Percentiles rank a stretch among this genome's conserved stretches.
These are phyloP conservation scores for Typhlichthys subterraneus DNA, from an alignment of 2,797 vertebrate genomes.

Conservation along the genomic window DNA sequence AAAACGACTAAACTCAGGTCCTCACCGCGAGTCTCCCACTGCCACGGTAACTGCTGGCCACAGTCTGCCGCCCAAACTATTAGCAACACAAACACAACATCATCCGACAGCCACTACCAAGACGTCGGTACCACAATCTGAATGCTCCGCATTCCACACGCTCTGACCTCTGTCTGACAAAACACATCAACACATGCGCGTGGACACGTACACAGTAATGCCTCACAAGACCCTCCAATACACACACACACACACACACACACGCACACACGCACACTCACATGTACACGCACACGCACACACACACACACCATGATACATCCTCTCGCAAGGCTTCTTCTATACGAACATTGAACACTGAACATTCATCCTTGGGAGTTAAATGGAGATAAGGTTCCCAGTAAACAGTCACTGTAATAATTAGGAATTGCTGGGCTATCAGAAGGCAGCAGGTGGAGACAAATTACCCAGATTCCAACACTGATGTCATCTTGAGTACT, in stretches of 20 bases:
- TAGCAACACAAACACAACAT: constrained; percentile 41
- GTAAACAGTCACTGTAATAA: constrained; percentile 75
- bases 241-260: constrained; percentile 2
- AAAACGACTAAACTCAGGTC: constrained; percentile 3
- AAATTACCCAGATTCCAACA: constrained; percentile 68
- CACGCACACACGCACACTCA: constrained; percentile 11
- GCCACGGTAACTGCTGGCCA: background rate
- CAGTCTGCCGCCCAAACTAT: constrained; percentile 16
- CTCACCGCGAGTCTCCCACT: constrained; percentile 23
- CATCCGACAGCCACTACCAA: constrained; percentile 24
- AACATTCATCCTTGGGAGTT: constrained; percentile 70
- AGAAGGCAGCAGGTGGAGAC: constrained; percentile 54
- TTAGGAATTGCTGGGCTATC: constrained; percentile 66
- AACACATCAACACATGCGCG: constrained; percentile 54
- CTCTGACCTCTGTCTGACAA: constrained; percentile 58
- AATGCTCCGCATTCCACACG: constrained; percentile 64
- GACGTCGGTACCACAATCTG: constrained; percentile 55
- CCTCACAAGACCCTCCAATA: background rate
- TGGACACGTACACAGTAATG: constrained; percentile 26
- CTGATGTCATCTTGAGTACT: background rate
- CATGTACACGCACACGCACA: constrained; percentile 46
- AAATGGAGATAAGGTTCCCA: constrained; percentile 78
- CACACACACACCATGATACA: constrained; percentile 24
- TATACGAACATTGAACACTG: constrained; percentile 36
- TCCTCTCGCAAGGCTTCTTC: constrained; percentile 68